Evolutionary conservation across 2,113 vertebrate species (phyloP), one percentile per base, ranked within the genome.

Genomic region (Cyphomyrus plagiostoma): DNA sequence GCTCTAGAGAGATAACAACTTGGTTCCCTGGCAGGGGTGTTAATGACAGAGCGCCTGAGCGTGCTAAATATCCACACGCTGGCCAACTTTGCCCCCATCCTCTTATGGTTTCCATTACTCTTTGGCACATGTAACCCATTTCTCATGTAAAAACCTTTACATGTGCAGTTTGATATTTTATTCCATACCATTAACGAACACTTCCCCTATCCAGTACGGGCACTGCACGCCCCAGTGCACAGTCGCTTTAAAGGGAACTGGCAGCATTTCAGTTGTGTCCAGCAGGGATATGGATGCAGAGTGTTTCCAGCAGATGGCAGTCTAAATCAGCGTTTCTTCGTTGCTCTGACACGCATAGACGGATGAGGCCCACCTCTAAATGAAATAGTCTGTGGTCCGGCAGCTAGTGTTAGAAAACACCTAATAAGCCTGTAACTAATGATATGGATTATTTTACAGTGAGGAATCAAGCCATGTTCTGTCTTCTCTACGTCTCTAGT

Each of bases 351-450:
- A 82, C 3, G 30, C 70, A n/a, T 56, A 26, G 49, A 82, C 9
- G 4, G 74, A 56, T 89, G 83, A 39, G 46, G 19, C 26, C 56
- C 6, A 6, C 53, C 56, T 35, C 26, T 86, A 86, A 89, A 70
- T 86, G 30, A 85, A 89, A 89, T 70, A 86, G n/a, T 86, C 82
- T 42, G 49, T 66, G 84, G 53, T 70, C 26, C 56, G 35, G 83
- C 42, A 86, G 46, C 42, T 46, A 52, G 84, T 62, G 23, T 39
- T 86, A 50, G 17, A 66, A 77, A 74, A n/a, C 83, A 49, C 82
- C 53, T 89, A 89, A 86, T 86, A 86, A 86, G 83, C 56, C 83
- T 83, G 46, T 66, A 86, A 58, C 52, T 48, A 89, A 86, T 80
- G 80, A 86, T 87, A 87, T 52, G 83, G 58, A 42, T 50, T 83